phyloP scores from a whole-genome alignment of 2,888 invertebrate species.

The Aphidoletes aphidimyza region DNA sequence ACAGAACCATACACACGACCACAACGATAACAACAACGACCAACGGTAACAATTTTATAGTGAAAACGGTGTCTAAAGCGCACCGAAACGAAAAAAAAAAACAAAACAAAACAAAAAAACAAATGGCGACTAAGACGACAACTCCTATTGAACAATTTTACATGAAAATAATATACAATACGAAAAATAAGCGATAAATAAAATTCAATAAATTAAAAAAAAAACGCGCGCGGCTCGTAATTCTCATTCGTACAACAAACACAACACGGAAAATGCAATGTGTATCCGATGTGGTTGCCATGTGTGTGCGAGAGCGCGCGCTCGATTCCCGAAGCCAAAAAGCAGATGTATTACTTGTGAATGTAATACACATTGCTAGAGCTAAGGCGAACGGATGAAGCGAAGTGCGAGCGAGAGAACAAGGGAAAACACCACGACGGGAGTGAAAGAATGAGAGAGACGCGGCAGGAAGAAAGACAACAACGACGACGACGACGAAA shows the following conservation, averaged over 20 bases:
- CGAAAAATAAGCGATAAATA: background rate
- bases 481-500: background rate
- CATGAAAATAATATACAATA: background rate
- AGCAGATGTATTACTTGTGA: constrained; percentile 3
- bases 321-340: no score
- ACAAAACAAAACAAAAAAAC: background rate
- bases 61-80: background rate
- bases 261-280: background rate
- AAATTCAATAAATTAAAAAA: background rate
- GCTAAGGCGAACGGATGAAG: no score
- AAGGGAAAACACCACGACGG: no score
- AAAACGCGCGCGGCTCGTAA: constrained; percentile 30
- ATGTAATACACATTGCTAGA: background rate
- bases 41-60: background rate
- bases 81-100: background rate
- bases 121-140: background rate
- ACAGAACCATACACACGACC: background rate
- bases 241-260: background rate
- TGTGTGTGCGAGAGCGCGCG: no score
- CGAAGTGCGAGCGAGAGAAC: no score
- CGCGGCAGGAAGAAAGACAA: background rate
- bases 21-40: background rate
- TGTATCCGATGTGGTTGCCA: background rate
- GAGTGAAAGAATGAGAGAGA: background rate
- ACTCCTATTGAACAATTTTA: background rate